Percentiles rank a stretch among this genome's conserved stretches.
phyloP scores from a whole-genome alignment of 2,888 invertebrate genomes.

The Lumbricus terrestris region DNA sequence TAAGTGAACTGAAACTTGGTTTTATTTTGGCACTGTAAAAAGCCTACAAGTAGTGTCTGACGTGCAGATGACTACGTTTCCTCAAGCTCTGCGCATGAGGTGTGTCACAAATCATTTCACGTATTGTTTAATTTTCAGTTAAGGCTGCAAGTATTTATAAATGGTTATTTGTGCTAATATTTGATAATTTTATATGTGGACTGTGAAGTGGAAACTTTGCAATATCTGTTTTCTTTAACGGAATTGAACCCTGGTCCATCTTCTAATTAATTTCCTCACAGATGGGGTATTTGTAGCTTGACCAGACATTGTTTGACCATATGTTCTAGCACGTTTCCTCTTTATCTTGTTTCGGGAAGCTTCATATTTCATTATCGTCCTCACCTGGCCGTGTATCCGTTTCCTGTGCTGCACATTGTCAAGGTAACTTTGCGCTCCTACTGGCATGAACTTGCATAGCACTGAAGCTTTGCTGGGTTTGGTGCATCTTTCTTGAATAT shows the following conservation, averaged over 20 bases:
- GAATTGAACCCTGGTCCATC: not conserved
- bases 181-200: not conserved
- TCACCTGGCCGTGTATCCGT: not conserved
- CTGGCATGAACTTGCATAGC: not conserved
- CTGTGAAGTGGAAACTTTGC: not conserved
- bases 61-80: not conserved
- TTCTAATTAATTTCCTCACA: not conserved
- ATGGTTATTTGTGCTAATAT: not conserved
- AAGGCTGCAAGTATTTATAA: not conserved
- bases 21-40: not conserved
- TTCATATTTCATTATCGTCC: not conserved
- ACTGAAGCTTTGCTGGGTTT: not conserved
- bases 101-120: not conserved
- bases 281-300: not conserved
- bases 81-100: not conserved
- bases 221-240: not conserved
- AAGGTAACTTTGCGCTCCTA: not conserved
- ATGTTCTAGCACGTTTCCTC: not conserved
- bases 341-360: not conserved
- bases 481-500: not conserved
- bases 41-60: not conserved
- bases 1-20: not conserved
- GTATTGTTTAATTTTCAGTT: not conserved
- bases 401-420: not conserved
- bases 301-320: not conserved